A percentile compares a stretch with the other conserved stretches of the same genome.
Evolutionary conservation across 2,797 vertebrate species (phyloP).

Genomic region (Agapornis canus): DNA sequence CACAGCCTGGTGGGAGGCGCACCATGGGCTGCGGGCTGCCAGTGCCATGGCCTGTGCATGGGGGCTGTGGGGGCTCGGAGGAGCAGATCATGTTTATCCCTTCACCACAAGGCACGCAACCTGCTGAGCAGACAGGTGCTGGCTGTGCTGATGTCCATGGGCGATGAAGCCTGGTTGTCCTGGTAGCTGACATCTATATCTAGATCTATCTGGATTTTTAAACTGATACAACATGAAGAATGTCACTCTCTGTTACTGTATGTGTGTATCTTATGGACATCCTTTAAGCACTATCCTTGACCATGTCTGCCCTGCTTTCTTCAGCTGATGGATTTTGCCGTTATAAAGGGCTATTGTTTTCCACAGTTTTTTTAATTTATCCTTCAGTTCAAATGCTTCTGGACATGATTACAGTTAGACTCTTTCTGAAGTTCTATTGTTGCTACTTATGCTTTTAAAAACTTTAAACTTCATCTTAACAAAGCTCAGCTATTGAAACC

Average conservation of each 20-base stretch:
- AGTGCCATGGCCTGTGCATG: constrained; percentile 33
- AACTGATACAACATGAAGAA: constrained; percentile 81
- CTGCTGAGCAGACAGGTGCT: constrained; percentile 85
- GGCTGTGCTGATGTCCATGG: constrained; percentile 75
- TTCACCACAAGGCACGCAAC: constrained; percentile 75
- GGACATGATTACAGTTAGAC: neutral
- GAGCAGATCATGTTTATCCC: constrained; percentile 53
- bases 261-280: constrained; percentile 53
- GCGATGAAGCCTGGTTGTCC: constrained; percentile 77
- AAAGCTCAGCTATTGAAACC: neutral
- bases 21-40: neutral
- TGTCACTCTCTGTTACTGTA: constrained; percentile 78
- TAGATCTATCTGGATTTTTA: constrained; percentile 73
- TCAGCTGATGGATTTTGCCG: constrained; percentile 23
- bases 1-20: constrained; percentile 73
- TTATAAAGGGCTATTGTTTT: constrained; percentile 1
- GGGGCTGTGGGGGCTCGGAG: constrained; percentile 40
- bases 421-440: constrained; percentile 14
- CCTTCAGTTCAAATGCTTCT: constrained; percentile 50
- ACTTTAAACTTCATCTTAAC: neutral
- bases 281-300: constrained; percentile 68
- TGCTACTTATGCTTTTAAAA: constrained; percentile 4
- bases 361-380: neutral
- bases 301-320: constrained; percentile 55
- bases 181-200: constrained; percentile 83